phyloP scores from a whole-genome alignment of 2,888 invertebrate species.

The Polydrusus tereticollis region DNA sequence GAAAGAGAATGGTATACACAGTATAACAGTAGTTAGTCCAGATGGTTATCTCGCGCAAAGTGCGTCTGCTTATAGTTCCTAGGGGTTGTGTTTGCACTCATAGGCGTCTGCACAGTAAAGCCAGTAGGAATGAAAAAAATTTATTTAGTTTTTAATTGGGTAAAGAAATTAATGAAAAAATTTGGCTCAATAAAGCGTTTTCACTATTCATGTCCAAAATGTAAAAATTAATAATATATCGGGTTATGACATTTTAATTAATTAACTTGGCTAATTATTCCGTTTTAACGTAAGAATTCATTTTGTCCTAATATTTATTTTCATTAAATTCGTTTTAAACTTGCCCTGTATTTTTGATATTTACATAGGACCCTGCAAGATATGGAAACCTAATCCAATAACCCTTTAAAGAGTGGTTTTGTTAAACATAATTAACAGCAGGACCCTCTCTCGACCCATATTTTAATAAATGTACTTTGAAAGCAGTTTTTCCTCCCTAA shows the following conservation, averaged over 20 bases:
- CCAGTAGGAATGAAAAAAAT: background rate
- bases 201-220: too few species aligned
- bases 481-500: background rate
- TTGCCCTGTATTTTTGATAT: slow-evolving; percentile 9
- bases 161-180: too few species aligned
- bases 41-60: slow-evolving; percentile 53
- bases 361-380: slow-evolving; percentile 7
- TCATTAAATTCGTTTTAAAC: background rate
- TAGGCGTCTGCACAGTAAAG: background rate
- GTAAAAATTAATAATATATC: too few species aligned
- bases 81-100: slow-evolving; percentile 51
- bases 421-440: slow-evolving; percentile 12
- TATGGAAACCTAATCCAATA: slow-evolving; percentile 10
- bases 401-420: slow-evolving; percentile 12
- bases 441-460: slow-evolving; percentile 1
- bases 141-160: too few species aligned
- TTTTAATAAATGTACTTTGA: background rate
- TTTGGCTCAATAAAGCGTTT: too few species aligned
- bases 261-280: background rate
- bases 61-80: slow-evolving; percentile 38
- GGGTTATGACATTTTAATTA: too few species aligned
- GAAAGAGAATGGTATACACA: slow-evolving; percentile 43
- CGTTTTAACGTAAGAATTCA: background rate
- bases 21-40: slow-evolving; percentile 59
- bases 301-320: background rate